Base-by-base conservation (phyloP, 2,797 vertebrate genomes). In the Adelosebastes latens region DNA sequence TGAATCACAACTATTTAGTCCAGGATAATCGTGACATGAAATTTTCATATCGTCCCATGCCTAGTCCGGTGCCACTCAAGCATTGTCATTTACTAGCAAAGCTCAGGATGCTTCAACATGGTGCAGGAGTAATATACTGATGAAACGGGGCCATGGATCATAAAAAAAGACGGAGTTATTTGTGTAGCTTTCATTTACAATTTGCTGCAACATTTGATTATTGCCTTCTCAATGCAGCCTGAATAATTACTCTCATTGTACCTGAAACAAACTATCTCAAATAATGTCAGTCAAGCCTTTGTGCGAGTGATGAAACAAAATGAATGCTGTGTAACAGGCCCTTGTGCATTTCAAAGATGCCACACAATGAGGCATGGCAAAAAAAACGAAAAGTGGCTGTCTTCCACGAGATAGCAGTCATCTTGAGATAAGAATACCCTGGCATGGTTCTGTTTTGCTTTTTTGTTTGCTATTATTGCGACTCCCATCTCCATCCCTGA, bases 201-300 rank as follows among this genome's bases (percentile, higher is more conserved):
- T 83, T 72, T 82, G 62, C 70, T 62, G 16, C 76, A 76, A 89
- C 88, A 85, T 77, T 59, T 42, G n/a, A 61, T 76, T 83, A 81
- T 73, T 85, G 79, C 72, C 82, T 79, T 75, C 81, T 88, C 69
- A 18, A 49, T 53, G 75, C 73, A 67, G 75, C 71, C 87, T 34
- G 64, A 90, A 90, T 93, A 91, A 93, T 93, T 91, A 88, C 84
- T 88, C 73, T 88, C 80, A 92, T 92, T 91, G 89, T 90, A 93
- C 86, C 86, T 90, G 88, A 92, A 93, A 88, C 81, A 90, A 91
- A 91, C 82, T 87, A 90, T 88, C 87, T 92, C 75, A 82, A 90
- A 88, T 92, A 91, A 88, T 78, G 90, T 85, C 93, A 90, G 90
- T 91, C 88, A 73, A 82, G 84, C 84, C 78, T 92, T 93, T 93